Evolutionary conservation across 37 sponge, comb jelly and placozoan genomes (phyloP), one percentile per base, ranked within the genome.

Genomic region (Crambe crambe): DNA sequence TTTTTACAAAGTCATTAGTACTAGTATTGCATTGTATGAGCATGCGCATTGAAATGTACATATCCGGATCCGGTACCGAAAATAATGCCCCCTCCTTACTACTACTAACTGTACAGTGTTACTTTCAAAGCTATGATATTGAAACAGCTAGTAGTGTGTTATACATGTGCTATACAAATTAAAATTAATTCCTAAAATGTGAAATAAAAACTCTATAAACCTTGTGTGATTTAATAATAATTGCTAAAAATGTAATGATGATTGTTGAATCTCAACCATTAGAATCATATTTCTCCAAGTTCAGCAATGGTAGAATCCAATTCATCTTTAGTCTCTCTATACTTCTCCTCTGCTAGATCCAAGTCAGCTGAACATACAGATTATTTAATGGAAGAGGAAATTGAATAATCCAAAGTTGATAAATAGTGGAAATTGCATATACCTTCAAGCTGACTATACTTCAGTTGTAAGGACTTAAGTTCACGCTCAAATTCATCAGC

Each of bases 261-360:
- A 65, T 30, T 17, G 31, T 32, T 31, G 2, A 65, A 65, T 65
- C 25, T 30, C 25, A 30, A 60, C 23, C 5, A 60, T 22, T 60
- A 21, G 17, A 8, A 5, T 72, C 54, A 85, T 31, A 89, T 67
- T 23, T 82, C 77, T 10, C 29, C 39, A 12, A 90, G 86, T 62
- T 80, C 88, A 40, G 70, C 77, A 42, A 92, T 38, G 18, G 88
- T 87, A 2, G 42, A 47, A 10, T 87, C 89, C 25, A 87, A 47
- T 58, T 87, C 92, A 37, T 42, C 69, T 59, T 92, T 92, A 0
- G 82, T 72, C 27, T 80, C 25, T 27, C 80, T 81, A 79, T 84
- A 92, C 29, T 87, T 87, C 1, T 80, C 47, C 51, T 87, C 85
- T 40, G 77, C 87, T 42, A 27, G 34, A 21, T 92, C 92, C 34